Evolutionary conservation across 2,888 invertebrate genomes (phyloP).

Genomic region (Leptura quadrifasciata): DNA sequence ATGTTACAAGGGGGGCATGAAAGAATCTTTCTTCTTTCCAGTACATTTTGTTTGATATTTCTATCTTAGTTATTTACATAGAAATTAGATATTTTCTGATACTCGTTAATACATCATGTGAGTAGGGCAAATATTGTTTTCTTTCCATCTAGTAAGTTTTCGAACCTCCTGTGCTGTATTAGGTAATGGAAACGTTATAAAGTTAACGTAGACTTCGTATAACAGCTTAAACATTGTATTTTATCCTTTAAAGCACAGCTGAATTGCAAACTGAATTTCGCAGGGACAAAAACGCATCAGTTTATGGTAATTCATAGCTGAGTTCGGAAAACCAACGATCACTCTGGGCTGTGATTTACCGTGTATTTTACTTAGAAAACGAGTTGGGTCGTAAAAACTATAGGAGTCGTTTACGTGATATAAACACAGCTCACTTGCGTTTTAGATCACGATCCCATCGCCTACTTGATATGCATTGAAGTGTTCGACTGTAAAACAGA

Average conservation of each 20-base stretch:
- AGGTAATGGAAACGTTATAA: conserved; percentile 7
- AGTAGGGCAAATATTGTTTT: too few species aligned
- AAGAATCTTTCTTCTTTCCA: too few species aligned
- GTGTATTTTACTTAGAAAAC: conserved; percentile 37
- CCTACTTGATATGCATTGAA: conserved; percentile 59
- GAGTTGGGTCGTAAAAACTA: conserved; percentile 41
- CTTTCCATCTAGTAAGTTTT: conserved; percentile 6
- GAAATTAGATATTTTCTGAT: too few species aligned
- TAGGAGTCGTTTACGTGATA: conserved; percentile 46
- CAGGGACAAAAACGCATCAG: conserved; percentile 24
- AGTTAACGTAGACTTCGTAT: background rate
- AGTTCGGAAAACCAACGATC: conserved; percentile 21
- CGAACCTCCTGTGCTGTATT: background rate
- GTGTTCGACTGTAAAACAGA: conserved; percentile 54
- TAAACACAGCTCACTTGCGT: conserved; percentile 43
- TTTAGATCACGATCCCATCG: conserved; percentile 40
- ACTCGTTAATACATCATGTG: too few species aligned
- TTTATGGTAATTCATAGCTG: conserved; percentile 26
- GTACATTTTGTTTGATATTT: too few species aligned
- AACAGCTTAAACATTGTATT: conserved; percentile 9
- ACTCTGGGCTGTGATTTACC: conserved; percentile 27
- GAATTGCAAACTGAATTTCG: conserved; percentile 14
- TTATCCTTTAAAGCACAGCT: conserved; percentile 15
- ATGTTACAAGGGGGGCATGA: too few species aligned
- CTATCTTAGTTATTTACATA: too few species aligned